Conservation (phyloP, 2,113 vertebrate species). For the Rhombomys opimus region DNA sequence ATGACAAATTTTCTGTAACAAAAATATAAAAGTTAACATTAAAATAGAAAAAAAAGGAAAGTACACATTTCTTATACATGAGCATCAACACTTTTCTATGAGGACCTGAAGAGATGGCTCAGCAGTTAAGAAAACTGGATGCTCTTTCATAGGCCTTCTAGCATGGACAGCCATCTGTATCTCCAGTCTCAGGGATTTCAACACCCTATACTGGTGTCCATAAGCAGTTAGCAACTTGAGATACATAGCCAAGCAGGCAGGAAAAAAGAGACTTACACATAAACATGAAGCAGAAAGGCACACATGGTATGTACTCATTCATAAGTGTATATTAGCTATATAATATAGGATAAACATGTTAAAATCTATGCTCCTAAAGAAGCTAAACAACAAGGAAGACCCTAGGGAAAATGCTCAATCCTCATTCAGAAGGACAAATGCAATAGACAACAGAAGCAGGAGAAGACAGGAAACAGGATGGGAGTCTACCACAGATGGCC, state of each 20-base stretch:
- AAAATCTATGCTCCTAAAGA: too few relatives aligned
- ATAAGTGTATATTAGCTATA: too few relatives aligned
- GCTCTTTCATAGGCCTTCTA: background rate
- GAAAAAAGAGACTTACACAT: background rate
- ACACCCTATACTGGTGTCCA: rapidly evolving
- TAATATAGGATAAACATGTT: too few relatives aligned
- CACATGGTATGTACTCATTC: too few relatives aligned
- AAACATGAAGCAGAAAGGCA: too few relatives aligned
- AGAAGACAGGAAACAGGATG: too few relatives aligned
- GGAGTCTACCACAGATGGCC: too few relatives aligned
- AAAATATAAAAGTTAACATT: background rate
- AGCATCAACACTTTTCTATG: background rate
- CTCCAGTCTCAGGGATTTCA: background rate
- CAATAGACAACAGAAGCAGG: background rate
- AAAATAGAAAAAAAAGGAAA: background rate
- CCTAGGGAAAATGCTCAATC: too few relatives aligned
- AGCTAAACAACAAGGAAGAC: too few relatives aligned
- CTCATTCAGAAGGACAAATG: background rate
- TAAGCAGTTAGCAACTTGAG: background rate
- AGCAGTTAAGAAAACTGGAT: background rate
- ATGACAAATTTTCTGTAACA: background rate
- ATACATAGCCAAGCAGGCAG: background rate
- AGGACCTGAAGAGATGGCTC: background rate
- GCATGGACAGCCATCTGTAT: too few relatives aligned
- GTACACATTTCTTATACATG: background rate